These are phyloP conservation scores for Tipula lateralis DNA, from an alignment of 2,888 invertebrate genomes.

Conservation along the genomic window DNA sequence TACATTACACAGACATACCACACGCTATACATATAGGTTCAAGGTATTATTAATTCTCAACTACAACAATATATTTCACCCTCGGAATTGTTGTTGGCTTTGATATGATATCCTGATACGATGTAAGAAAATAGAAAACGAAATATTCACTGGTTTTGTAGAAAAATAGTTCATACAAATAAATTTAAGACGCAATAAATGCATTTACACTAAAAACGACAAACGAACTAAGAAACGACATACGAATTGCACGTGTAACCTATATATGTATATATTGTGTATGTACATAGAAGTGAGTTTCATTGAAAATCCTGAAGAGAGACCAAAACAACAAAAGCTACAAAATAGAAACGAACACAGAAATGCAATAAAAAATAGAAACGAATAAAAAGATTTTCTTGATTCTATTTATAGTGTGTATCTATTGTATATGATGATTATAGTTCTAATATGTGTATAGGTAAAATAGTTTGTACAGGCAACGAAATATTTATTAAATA, in stretches of 20 bases:
- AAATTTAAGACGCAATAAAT: background rate
- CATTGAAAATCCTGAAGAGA: background rate
- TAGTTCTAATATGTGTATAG: background rate
- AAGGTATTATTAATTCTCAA: no score
- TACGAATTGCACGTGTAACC: slow-evolving; percentile 24
- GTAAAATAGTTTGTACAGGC: background rate
- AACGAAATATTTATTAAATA: background rate
- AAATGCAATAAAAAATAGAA: slow-evolving; percentile 1
- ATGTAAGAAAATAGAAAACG: background rate
- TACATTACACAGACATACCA: background rate
- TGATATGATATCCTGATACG: background rate
- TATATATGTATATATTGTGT: background rate
- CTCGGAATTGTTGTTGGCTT: background rate
- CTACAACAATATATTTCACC: background rate
- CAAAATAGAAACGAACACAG: background rate
- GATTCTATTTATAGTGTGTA: background rate
- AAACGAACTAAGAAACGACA: background rate
- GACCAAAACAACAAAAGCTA: background rate
- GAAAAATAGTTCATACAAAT: no score
- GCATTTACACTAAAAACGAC: background rate
- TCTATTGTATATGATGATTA: background rate
- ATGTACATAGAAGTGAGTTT: background rate
- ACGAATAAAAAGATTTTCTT: slow-evolving; percentile 1
- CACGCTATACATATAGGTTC: no score
- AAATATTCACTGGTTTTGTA: background rate